Base-by-base conservation (phyloP, 2,113 vertebrate species). In the Ptyas mucosa region DNA sequence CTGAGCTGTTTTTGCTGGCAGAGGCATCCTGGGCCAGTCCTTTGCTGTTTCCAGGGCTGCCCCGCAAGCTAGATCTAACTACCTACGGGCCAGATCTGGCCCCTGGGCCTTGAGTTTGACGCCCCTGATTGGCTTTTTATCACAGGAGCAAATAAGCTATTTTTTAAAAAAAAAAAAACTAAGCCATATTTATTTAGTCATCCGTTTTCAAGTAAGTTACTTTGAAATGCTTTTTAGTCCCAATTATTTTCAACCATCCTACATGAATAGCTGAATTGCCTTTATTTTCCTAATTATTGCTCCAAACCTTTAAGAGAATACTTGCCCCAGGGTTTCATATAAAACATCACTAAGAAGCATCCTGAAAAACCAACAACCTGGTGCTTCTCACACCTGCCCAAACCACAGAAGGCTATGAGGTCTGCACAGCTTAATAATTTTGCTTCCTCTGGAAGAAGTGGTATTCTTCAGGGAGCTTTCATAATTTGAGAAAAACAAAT, bases 101-200 rank as follows among this genome's bases (percentile, higher is more conserved):
- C 53, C 53, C 14, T 14, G 2, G 53, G 3, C 15, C 53, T 54
- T 54, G 53, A 54, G 53, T 54, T 18, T 54, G 53, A 18, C 53
- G 18, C 15, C 53, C 53, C 15, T 54, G 3, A 15, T 88, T 49
- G 39, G 52, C 3, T 51, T 51, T 55, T 88, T 81, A 61, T 58
- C 26, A 75, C 5, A 91, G 8, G 52, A 93, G 64, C 23, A 89
- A 89, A 57, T 2, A 88, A 58, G 51, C 1, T 5, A 34, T n/a
- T 90, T 93, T 21, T 58, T 57, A 0, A 7, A 58, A 55, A 51
- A 7, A 58, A 55, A 51, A 75, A 15, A 61, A 10, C 20, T 90
- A 86, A 94, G 89, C 55, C 86, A 8, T 81, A 88, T 90, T 93
- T 88, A 85, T 52, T 91, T 89, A 94, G 81, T 89, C 69, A 51